Evolutionary conservation across 2,113 vertebrate species (phyloP).

Genomic region (Siphamia tubifer): DNA sequence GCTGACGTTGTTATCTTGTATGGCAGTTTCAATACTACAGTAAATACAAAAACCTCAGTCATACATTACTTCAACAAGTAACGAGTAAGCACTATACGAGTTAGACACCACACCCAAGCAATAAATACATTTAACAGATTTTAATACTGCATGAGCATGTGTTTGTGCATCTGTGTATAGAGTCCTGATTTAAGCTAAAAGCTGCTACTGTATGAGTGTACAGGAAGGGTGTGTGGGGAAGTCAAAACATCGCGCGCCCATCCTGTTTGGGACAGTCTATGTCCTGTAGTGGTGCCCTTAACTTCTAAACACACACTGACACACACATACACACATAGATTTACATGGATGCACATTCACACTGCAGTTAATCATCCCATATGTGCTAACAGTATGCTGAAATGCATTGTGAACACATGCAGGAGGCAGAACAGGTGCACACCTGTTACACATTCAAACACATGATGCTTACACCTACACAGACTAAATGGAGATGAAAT

Average conservation of each 20-base stretch:
- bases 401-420: constrained; percentile 16
- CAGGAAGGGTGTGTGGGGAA: constrained; percentile 85
- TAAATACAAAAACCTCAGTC: constrained; percentile 39
- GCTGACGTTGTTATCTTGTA: constrained; percentile 53
- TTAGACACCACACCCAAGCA: constrained; percentile 42
- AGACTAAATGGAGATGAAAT: constrained; percentile 35
- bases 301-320: constrained; percentile 34
- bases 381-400: constrained; percentile 52
- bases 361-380: constrained; percentile 53
- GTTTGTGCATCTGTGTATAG: constrained; percentile 8
- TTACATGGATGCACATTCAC: constrained; percentile 23
- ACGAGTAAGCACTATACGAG: constrained; percentile 48
- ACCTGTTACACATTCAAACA: constrained; percentile 61
- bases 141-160: constrained; percentile 7
- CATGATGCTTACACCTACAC: not conserved
- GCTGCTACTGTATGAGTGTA: constrained; percentile 70
- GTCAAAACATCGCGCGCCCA: constrained; percentile 80
- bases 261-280: constrained; percentile 83
- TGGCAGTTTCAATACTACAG: constrained; percentile 28
- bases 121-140: constrained; percentile 1
- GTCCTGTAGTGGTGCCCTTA: constrained; percentile 74
- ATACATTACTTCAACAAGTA: constrained; percentile 20
- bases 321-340: constrained; percentile 5
- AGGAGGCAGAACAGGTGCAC: constrained; percentile 66
- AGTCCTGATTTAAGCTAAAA: constrained; percentile 53